Base-by-base conservation (phyloP, 2,888 invertebrate species). In the Catocala nupta region DNA sequence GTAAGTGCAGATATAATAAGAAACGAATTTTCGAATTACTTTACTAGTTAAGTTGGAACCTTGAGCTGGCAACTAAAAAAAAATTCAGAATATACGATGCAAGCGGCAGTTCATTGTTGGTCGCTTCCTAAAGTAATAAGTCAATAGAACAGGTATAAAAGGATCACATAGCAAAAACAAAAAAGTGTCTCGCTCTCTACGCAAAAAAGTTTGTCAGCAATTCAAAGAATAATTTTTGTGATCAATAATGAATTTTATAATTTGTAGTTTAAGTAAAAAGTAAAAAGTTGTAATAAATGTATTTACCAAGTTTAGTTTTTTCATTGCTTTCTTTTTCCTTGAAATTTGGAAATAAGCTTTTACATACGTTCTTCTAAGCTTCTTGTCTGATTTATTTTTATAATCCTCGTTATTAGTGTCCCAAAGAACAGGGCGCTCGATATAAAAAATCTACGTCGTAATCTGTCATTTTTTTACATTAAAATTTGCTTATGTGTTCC, bases 381-480 rank as follows among this genome's bases (percentile, higher is more conserved):
- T 72, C 71, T 63, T 58, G 42, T 51, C 48, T 55, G 43, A 70
- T 74, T 68, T 75, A 48, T 75, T 73, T 71, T 70, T 73, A 71
- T 70, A 73, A 73, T 73, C 59, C 63, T 77, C 77, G 63, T 73
- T 65, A 72, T 72, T 75, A 62, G 68, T 73, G 71, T 77, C 72
- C 72, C 71, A 72, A 70, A 73, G 55, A 64, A 71, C 70, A 47
- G 69, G 67, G 62, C 63, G 57, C 70, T 42, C 42, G 58, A 63
- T 55, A 58, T 59, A 73, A 70, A 70, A 73, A 73, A 71, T 73
- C 71, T 60, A 71, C 65, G 63, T 75, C 73, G 63, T 72, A 71
- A 54, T 67, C 70, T 51, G 70, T 62, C 25, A 69, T 71, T 68
- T 62, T 70, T 39, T 39, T 39, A 39, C 36, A 39, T 39, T 66